Conservation (phyloP, 2,113 vertebrate genomes). For the Pygoscelis adeliae region DNA sequence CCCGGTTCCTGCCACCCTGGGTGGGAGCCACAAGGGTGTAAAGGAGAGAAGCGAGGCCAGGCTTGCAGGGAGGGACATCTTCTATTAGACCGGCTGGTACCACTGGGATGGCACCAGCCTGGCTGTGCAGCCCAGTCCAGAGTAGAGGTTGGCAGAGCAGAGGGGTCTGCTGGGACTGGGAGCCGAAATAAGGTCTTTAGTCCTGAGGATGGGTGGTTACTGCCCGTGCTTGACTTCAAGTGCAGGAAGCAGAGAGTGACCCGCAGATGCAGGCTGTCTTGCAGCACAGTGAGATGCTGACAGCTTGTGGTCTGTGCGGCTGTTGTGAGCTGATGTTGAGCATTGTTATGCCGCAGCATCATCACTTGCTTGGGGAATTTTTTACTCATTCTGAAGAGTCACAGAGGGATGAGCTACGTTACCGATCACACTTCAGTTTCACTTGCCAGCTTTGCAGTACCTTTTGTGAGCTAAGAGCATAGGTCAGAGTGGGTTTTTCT, state of each 20-base stretch:
- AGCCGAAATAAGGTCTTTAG: not conserved
- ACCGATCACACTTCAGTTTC: not conserved
- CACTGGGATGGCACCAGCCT: not conserved
- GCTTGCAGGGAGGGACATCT: not conserved
- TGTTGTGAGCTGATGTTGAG: not conserved
- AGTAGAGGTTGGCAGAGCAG: not conserved
- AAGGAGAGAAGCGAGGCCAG: not conserved
- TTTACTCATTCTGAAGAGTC: not conserved
- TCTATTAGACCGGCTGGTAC: not conserved
- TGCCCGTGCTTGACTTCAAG: too few relatives aligned
- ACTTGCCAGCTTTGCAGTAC: not conserved
- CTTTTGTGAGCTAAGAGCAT: not conserved
- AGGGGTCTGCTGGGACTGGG: not conserved
- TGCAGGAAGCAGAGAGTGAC: too few relatives aligned
- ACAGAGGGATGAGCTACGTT: not conserved
- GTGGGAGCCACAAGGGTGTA: not conserved
- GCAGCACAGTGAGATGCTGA: not conserved
- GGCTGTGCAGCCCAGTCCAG: too few relatives aligned
- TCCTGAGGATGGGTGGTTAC: not conserved
- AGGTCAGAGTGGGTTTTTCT: not conserved
- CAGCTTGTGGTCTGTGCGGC: not conserved
- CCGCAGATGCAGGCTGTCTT: not conserved
- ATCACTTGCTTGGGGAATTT: not conserved
- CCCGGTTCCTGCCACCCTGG: not conserved
- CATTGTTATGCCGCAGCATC: rapidly evolving